Evolutionary conservation across 2,797 vertebrate genomes (phyloP).

Genomic region (Acropternis orthonyx): DNA sequence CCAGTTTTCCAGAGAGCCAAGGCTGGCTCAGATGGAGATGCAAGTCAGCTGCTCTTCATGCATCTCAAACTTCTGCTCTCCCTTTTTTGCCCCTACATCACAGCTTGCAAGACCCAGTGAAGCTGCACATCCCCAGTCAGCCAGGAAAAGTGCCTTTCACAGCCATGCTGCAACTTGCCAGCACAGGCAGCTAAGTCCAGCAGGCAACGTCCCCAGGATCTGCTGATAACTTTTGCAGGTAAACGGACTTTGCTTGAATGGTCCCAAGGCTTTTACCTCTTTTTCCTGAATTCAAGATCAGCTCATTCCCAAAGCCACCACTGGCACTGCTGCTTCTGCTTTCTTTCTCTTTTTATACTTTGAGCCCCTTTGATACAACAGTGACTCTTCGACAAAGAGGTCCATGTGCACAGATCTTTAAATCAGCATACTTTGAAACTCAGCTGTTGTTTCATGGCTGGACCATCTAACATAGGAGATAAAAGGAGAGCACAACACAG

Average conservation of each 20-base stretch:
- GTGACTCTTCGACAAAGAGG: neutral
- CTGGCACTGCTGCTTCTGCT: neutral
- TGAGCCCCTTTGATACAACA: neutral
- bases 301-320: neutral
- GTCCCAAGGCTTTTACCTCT: neutral
- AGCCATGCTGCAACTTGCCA: neutral
- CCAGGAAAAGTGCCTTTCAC: neutral
- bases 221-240: neutral
- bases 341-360: neutral
- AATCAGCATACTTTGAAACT: constrained; percentile 14
- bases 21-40: neutral
- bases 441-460: constrained; percentile 11
- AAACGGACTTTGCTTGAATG: neutral
- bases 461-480: constrained; percentile 24
- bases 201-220: neutral
- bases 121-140: neutral
- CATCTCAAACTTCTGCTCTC: neutral
- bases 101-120: neutral
- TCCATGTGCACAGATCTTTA: neutral
- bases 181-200: neutral
- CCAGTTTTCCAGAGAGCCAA: neutral
- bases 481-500: constrained; percentile 35
- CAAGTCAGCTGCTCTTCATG: neutral
- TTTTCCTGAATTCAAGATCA: neutral
- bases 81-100: neutral